Percentiles rank a stretch among this genome's conserved stretches.
Conservation (phyloP, 2,888 invertebrate species). For the Selenia dentaria region DNA sequence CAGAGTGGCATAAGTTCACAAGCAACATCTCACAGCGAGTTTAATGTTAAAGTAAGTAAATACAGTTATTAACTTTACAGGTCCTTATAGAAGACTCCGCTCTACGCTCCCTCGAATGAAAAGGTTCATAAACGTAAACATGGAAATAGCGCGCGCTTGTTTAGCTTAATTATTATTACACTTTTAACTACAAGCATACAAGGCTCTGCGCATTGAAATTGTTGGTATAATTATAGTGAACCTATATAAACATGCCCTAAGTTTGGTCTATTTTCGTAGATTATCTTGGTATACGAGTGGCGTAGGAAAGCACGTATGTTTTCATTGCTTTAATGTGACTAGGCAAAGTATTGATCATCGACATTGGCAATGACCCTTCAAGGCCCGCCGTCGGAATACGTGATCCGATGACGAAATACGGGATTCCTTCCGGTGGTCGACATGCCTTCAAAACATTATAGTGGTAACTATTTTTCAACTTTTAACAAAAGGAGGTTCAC, state of each 20-base stretch:
- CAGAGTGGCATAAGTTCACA: constrained; percentile 3
- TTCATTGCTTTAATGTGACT: constrained; percentile 45
- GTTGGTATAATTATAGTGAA: constrained; percentile 13
- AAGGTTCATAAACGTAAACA: constrained; percentile 64
- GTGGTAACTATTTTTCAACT: background rate
- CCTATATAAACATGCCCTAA: constrained; percentile 20
- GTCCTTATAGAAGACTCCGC: constrained; percentile 35
- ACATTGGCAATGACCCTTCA: constrained; percentile 66
- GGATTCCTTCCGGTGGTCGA: constrained; percentile 11
- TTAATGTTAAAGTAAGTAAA: constrained; percentile 53
- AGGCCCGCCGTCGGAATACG: constrained; percentile 44
- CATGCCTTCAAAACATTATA: constrained; percentile 8
- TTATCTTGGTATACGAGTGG: constrained; percentile 13
- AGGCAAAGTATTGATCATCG: constrained; percentile 62
- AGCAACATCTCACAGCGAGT: constrained; percentile 1
- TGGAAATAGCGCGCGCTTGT: constrained; percentile 55
- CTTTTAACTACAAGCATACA: constrained; percentile 22
- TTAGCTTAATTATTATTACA: constrained; percentile 40
- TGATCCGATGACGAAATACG: constrained; percentile 20
- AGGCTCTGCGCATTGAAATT: constrained; percentile 7
- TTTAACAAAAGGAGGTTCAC: too few species aligned
- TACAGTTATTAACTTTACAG: constrained; percentile 54
- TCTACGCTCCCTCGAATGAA: constrained; percentile 51
- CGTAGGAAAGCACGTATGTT: constrained; percentile 21
- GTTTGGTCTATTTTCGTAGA: constrained; percentile 15